Base-by-base conservation (phyloP, 2,113 vertebrate genomes). In the Microcebus griseorufus region DNA sequence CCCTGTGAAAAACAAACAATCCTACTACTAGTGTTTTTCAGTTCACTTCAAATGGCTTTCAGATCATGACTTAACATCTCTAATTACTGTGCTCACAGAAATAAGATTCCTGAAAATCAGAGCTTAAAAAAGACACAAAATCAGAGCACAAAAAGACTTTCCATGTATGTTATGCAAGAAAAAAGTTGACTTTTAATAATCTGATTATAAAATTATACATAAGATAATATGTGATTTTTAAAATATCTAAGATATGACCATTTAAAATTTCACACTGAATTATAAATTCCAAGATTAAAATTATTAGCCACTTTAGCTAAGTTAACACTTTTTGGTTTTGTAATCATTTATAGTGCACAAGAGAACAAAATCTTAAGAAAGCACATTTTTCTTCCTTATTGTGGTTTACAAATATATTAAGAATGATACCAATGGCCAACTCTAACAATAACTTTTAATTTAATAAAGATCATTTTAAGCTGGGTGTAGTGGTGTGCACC, bases 191-290 rank as follows among this genome's bases (percentile, higher is more conserved):
- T 84, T 53, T 76, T 55, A 90, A 14, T 83, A 96, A 93, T 34
- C 53, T 96, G 85, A 78, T 69, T 73, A 81, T 10, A 95, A 62
- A 62, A 62, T 62, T 62, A 62, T 27, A 55, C 53, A 62, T 62
- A 62, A 62, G 7, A 62, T 62, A 62, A 62, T 62, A 62, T 27
- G 60, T 62, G 60, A 62, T 62, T 62, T 62, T 62, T 11, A 62
- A 62, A 64, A 64, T 29, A 64, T 29, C 25, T 64, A 64, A 64
- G 25, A 29, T 64, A 64, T 64, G 27, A 64, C 58, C 27, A 81
- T 37, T 90, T 94, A 90, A 92, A 85, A 89, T 96, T 85, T 88
- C 70, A 94, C 16, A 90, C 2, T 92, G 37, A 96, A 80, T 93
- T 93, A 85, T 48, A 72, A 95, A 16, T 53, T 67, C 37, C 34